These are phyloP conservation scores for Mesembrinibis cayennensis DNA, from an alignment of 2,113 vertebrate genomes.

Conservation along the genomic window DNA sequence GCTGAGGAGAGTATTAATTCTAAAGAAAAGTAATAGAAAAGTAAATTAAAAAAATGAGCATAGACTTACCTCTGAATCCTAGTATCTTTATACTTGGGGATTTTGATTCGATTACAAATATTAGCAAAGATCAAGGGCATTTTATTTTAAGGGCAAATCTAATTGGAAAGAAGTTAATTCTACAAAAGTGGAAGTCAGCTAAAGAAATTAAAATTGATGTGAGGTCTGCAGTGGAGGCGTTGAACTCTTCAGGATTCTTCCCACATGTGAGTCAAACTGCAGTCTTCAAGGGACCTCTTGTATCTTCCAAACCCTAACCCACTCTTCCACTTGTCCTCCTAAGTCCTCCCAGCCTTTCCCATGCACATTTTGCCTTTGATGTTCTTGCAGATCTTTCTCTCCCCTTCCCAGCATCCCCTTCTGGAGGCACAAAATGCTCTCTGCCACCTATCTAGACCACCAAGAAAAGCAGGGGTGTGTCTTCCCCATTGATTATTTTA, in stretches of 20 bases:
- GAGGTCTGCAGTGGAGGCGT: not conserved
- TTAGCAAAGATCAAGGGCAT: constrained; percentile 53
- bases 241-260: not conserved
- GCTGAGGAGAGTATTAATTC: not conserved
- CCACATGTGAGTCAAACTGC: not conserved
- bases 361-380: not conserved
- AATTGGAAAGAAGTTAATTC: constrained; percentile 64
- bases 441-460: not conserved
- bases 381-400: not conserved
- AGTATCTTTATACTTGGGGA: constrained; percentile 23
- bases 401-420: not conserved
- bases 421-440: not conserved
- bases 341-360: not conserved
- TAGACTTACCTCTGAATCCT: constrained; percentile 11
- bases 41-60: constrained; percentile 39
- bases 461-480: not conserved
- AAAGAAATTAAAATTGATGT: constrained; percentile 41
- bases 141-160: constrained; percentile 56
- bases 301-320: not conserved
- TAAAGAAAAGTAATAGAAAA: constrained; percentile 26
- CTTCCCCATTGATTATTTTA: not conserved
- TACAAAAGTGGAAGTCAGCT: constrained; percentile 3
- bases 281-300: not conserved
- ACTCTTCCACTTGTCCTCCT: not conserved
- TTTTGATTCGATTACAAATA: constrained; percentile 59